Evolutionary conservation across 1,140 invertebrate species (phyloP).

Genomic region (Drosophila bocki): DNA sequence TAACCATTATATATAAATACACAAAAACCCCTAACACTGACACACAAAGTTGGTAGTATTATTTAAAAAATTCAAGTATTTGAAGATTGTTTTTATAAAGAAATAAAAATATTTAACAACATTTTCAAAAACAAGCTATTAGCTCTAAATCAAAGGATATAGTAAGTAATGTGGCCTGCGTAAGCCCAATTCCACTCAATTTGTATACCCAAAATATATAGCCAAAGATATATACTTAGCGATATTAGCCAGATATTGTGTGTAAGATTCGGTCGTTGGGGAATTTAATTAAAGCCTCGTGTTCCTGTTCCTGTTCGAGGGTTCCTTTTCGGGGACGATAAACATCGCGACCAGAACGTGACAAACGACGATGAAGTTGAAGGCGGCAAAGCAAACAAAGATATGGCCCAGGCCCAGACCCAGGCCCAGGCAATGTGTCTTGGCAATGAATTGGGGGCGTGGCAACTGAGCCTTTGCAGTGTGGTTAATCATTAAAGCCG

Average conservation of each 20-base stretch:
- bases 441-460: neutral
- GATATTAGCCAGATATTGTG: constrained; percentile 11
- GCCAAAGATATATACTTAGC: constrained; percentile 1
- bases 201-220: constrained; percentile 2
- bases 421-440: neutral
- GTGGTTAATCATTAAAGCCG: constrained; percentile 54
- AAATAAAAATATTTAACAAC: too few species aligned
- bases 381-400: constrained; percentile 61
- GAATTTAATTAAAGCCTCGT: constrained; percentile 63
- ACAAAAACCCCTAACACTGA: neutral
- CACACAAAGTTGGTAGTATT: neutral
- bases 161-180: neutral
- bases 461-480: constrained; percentile 4
- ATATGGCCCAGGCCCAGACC: neutral
- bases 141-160: neutral
- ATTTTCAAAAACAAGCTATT: neutral
- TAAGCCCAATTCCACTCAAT: neutral
- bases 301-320: constrained; percentile 8
- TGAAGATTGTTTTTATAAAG: neutral
- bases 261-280: constrained; percentile 11
- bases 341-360: constrained; percentile 73
- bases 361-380: constrained; percentile 63
- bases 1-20: neutral
- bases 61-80: neutral
- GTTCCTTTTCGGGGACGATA: constrained; percentile 20